These are phyloP conservation scores for Chaetogeoica ovagalla DNA, from an alignment of 2,888 invertebrate genomes.

Conservation along the genomic window DNA sequence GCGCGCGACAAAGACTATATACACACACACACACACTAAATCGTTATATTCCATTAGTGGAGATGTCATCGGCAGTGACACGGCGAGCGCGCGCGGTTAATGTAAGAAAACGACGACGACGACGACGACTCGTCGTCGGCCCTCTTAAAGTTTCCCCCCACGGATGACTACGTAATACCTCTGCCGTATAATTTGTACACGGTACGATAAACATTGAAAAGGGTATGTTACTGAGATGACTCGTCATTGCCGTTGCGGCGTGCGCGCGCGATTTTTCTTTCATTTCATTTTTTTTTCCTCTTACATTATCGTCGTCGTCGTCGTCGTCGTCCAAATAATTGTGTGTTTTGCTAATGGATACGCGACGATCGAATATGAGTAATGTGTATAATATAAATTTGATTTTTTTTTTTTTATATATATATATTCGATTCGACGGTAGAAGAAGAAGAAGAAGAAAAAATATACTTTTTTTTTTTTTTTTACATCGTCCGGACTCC, in stretches of 20 bases:
- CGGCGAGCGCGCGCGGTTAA: conserved; percentile 27
- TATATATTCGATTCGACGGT: too few relatives aligned
- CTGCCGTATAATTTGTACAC: conserved; percentile 52
- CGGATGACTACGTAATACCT: conserved; percentile 53
- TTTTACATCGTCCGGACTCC: too few relatives aligned
- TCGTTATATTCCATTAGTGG: conserved; percentile 53
- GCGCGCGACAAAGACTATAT: conserved; percentile 14
- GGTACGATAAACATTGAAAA: conserved; percentile 52
- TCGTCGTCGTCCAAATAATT: conserved; percentile 7
- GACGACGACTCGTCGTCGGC: conserved; percentile 22
- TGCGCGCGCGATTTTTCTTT: conserved; percentile 21
- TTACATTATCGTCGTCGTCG: background rate
- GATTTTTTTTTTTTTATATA: too few relatives aligned
- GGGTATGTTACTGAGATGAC: conserved; percentile 49
- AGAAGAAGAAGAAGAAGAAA: too few relatives aligned
- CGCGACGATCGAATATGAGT: background rate
- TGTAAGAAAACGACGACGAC: conserved; percentile 48
- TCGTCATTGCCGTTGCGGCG: conserved; percentile 22
- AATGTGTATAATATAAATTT: too few relatives aligned
- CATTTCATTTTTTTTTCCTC: background rate
- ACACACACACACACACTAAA: background rate
- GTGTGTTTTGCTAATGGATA: conserved; percentile 42
- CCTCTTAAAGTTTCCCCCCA: conserved; percentile 52
- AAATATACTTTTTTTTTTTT: too few relatives aligned
- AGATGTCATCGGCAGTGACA: conserved; percentile 53